Evolutionary conservation across 2,888 invertebrate genomes (phyloP).

Genomic region (Pseudococcus jackbeardsleyi): DNA sequence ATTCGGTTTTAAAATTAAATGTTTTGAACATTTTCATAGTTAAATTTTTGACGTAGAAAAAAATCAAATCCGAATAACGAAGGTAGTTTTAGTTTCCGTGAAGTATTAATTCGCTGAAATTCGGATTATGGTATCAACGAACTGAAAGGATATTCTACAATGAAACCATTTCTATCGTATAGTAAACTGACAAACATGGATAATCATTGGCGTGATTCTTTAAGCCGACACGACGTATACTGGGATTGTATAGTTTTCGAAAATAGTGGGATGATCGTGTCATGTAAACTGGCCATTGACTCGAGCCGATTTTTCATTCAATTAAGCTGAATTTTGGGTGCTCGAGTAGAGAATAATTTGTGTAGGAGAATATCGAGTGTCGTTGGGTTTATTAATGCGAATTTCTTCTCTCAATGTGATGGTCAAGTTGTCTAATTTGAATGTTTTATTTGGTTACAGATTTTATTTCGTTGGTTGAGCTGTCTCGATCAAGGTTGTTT

Average conservation of each 20-base stretch:
- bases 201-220: neutral
- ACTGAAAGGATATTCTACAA: neutral
- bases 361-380: neutral
- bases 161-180: neutral
- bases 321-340: neutral
- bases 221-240: neutral
- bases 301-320: neutral
- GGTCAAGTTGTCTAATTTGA: neutral
- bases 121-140: neutral
- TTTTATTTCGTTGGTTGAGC: neutral
- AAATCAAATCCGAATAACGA: neutral
- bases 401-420: neutral
- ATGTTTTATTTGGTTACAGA: slow-evolving; percentile 21
- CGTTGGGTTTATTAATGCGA: neutral
- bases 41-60: neutral
- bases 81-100: neutral
- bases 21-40: neutral
- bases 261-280: neutral
- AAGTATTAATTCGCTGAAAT: neutral
- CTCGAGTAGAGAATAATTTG: neutral
- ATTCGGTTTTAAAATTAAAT: neutral
- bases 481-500: neutral
- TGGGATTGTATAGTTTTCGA: neutral
- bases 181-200: neutral
- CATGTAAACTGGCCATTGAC: neutral